Conservation (phyloP, 2,113 vertebrate genomes). For the Caranx ignobilis region DNA sequence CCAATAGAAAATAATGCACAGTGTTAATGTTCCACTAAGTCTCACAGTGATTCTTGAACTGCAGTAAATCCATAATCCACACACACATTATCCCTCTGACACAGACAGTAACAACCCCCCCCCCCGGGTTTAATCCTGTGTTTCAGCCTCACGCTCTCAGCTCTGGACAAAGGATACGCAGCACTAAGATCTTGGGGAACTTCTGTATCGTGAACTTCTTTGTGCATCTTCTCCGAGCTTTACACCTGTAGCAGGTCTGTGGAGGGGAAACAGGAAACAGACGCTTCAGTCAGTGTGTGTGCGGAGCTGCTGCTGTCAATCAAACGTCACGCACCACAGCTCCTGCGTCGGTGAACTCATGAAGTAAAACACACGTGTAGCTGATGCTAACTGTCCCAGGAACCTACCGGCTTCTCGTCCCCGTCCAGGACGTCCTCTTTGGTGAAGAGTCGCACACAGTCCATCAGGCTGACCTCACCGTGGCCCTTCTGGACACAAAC, state of each 20-base stretch:
- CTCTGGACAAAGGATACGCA: constrained; percentile 91
- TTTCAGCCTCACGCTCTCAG: background rate
- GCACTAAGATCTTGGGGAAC: constrained; percentile 98
- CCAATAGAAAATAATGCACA: background rate
- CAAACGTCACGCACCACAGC: background rate
- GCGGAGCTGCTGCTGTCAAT: background rate
- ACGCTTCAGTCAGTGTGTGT: background rate
- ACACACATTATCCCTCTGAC: background rate
- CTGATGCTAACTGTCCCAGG: too few relatives aligned
- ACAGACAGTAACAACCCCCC: background rate
- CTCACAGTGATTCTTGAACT: background rate
- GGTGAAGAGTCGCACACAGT: constrained; percentile 98
- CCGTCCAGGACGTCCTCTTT: constrained; percentile 98
- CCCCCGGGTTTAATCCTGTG: too few relatives aligned
- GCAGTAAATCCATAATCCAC: background rate
- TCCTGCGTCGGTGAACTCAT: too few relatives aligned
- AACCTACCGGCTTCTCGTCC: constrained; percentile 94
- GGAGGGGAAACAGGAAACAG: constrained; percentile 16
- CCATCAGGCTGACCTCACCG: constrained; percentile 94
- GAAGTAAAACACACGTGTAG: background rate
- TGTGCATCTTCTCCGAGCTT: constrained; percentile 93
- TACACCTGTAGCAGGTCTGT: constrained; percentile 96
- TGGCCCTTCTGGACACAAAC: constrained; percentile 89
- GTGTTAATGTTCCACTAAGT: background rate
- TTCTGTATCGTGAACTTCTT: constrained; percentile 99